These are phyloP conservation scores for Lasioglossum oenotherae DNA, from an alignment of 2,888 invertebrate genomes.

Conservation along the genomic window DNA sequence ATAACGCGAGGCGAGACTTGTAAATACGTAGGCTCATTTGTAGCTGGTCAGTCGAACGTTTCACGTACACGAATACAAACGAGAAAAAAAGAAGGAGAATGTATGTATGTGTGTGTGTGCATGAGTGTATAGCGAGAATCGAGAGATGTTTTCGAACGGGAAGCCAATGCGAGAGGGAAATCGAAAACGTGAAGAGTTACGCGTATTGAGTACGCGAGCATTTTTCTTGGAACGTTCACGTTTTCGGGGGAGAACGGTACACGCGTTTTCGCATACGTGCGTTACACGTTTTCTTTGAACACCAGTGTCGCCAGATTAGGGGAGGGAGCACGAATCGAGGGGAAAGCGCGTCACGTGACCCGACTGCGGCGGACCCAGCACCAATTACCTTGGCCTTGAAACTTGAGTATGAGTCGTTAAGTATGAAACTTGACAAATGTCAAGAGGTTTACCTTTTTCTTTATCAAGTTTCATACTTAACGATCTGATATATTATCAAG, in stretches of 20 bases:
- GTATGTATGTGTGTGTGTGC: not conserved
- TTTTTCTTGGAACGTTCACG: conserved; percentile 1
- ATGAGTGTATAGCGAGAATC: not conserved
- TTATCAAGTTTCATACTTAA: too few species aligned
- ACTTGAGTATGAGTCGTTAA: too few species aligned
- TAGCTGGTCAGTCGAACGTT: conserved; percentile 81
- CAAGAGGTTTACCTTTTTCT: too few species aligned
- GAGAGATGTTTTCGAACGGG: not conserved
- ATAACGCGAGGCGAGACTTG: conserved; percentile 68
- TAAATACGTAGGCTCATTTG: conserved; percentile 78
- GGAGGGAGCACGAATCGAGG: too few species aligned
- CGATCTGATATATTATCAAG: too few species aligned
- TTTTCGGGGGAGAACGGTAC: not conserved
- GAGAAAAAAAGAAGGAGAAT: not conserved
- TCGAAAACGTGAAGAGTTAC: not conserved
- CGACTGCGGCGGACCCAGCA: too few species aligned
- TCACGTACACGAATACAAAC: conserved; percentile 17
- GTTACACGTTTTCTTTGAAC: not conserved
- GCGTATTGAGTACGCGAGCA: not conserved
- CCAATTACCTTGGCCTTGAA: too few species aligned
- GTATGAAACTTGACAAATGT: too few species aligned
- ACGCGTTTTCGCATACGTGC: not conserved
- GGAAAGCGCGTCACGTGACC: too few species aligned
- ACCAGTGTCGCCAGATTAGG: not conserved
- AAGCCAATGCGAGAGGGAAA: not conserved